phyloP scores from a whole-genome alignment of 2,797 vertebrate species.

The Meriones psammophilus region DNA sequence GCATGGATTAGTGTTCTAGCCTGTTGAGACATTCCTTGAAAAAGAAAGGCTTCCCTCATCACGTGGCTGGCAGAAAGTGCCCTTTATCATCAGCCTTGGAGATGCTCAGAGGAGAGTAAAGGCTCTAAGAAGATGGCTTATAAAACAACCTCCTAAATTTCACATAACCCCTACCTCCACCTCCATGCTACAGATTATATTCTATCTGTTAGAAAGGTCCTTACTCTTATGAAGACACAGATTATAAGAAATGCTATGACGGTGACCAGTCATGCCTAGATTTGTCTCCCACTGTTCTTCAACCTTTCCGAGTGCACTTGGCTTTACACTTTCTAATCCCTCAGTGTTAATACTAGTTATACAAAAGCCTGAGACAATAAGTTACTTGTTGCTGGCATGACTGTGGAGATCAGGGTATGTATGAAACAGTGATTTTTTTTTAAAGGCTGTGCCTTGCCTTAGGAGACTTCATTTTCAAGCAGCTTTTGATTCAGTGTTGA shows the following conservation, averaged over 20 bases:
- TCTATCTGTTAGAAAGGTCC: background rate
- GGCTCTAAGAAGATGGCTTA: background rate
- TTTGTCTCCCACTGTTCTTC: rapidly evolving
- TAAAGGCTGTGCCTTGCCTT: background rate
- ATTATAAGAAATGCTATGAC: background rate
- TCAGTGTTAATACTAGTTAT: background rate
- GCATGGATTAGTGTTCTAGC: background rate
- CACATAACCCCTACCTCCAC: rapidly evolving
- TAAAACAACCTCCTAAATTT: background rate
- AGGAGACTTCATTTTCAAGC: background rate
- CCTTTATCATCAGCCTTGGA: background rate
- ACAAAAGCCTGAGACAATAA: background rate
- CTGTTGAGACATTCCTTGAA: background rate
- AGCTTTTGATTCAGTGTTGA: background rate
- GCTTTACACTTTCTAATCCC: background rate
- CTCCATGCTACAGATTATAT: background rate
- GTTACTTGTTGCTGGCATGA: background rate
- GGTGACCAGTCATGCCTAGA: background rate
- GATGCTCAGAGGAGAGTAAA: background rate
- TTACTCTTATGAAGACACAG: background rate
- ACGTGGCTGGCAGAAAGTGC: background rate
- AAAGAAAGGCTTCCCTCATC: background rate
- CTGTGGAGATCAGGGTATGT: background rate
- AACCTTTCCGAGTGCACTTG: background rate
- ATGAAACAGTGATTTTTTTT: background rate